Base-by-base conservation (phyloP, 2,113 vertebrate genomes). In the Dasyprocta punctata region DNA sequence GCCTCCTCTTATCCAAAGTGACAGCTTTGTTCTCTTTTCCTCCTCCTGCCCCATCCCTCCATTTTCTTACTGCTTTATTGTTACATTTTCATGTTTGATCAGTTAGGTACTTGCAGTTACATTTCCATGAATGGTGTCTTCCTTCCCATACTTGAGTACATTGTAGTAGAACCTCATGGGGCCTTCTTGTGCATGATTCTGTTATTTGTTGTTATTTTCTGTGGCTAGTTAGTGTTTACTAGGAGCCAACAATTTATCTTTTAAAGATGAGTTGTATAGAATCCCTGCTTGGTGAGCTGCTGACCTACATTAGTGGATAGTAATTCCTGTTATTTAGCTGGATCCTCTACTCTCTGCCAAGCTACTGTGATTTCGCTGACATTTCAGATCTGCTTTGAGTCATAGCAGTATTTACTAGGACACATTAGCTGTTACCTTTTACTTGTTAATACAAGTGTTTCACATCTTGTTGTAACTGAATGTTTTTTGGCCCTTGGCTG, bases 401-500 rank as follows among this genome's bases (percentile, higher is more conserved):
- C 85, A 61, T 47, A 87, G 38, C 47, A 10, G 47, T 28, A 11
- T 89, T 94, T 96, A 93, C 92, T 82, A 65, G 60, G 86, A 91
- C 95, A 92, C 49, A 73, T 85, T 82, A 61, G 44, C 95, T 85
- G 60, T 82, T 96, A 87, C 86, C 36, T 60, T 95, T 94, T 44
- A 30, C 77, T 65, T 95, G 94, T 96, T 94, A 93, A 92, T 71
- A 90, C 95, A 92, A 90, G 77, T 87, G 69, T 96, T 96, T 93
- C 75, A 4, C 36, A 49, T 56, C 61, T 86, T 88, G 36, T 90
- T 63, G 19, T 93, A 94, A 78, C 75, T 90, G 63, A 73, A 38
- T 96, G 93, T 87, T 97, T 91, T 98, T 97, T 98, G 98, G 98
- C 96, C 96, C 95, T 97, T 98, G 97, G 97, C 98, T 38, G 71